A percentile compares a stretch with the other conserved stretches of the same genome.
These are phyloP conservation scores for Pocillopora damicornis DNA, from an alignment of 64 coral and sea anemone genomes.

Conservation along the genomic window DNA sequence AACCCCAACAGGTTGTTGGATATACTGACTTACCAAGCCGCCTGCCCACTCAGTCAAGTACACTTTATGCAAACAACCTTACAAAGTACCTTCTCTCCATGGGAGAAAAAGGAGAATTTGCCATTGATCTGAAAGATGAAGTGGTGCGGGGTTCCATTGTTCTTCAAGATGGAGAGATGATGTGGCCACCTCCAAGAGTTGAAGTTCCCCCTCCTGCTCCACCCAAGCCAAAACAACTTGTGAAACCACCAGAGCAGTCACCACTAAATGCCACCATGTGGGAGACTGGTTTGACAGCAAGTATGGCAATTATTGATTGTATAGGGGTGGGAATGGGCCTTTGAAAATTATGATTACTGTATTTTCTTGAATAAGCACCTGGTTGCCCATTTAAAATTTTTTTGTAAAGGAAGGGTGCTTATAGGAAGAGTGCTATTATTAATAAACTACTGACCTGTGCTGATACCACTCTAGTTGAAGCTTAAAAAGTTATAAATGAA, in stretches of 20 bases:
- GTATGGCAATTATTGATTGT: slow-evolving; percentile 14
- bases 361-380: too few relatives aligned
- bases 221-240: slow-evolving; percentile 56
- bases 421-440: too few relatives aligned
- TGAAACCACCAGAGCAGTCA: slow-evolving; percentile 83
- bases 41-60: slow-evolving; percentile 90
- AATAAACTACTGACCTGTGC: too few relatives aligned
- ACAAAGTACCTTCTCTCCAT: slow-evolving; percentile 94
- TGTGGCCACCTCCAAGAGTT: slow-evolving; percentile 86
- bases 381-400: too few relatives aligned
- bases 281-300: slow-evolving; percentile 92
- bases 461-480: too few relatives aligned
- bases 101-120: slow-evolving; percentile 90
- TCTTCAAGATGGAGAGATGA: slow-evolving; percentile 89
- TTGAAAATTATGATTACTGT: too few relatives aligned
- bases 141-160: slow-evolving; percentile 94
- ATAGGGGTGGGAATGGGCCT: too few relatives aligned
- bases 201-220: slow-evolving; percentile 59
- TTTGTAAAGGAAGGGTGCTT: too few relatives aligned
- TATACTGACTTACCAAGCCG: slow-evolving; percentile 97
- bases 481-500: too few relatives aligned
- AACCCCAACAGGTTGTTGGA: slow-evolving; percentile 73
- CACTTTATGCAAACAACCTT: slow-evolving; percentile 94
- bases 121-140: slow-evolving; percentile 92
- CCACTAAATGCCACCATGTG: slow-evolving; percentile 66